These are phyloP conservation scores for Onychomys torridus DNA, from an alignment of 2,797 vertebrate genomes.

Conservation along the genomic window DNA sequence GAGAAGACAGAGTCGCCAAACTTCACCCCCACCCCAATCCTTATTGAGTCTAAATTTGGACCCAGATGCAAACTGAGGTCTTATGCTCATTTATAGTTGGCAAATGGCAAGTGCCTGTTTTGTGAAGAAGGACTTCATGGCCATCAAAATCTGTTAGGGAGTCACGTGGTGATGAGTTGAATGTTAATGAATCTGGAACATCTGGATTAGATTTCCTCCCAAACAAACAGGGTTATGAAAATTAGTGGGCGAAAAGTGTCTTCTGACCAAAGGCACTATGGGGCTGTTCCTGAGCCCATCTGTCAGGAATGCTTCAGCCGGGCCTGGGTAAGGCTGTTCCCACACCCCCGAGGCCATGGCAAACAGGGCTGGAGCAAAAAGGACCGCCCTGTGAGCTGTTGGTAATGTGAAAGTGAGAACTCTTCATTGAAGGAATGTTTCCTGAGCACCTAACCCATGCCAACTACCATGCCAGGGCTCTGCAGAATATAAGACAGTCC, in stretches of 20 bases:
- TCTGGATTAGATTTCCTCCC: conserved; percentile 78
- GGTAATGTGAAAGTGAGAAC: background rate
- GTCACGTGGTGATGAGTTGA: conserved; percentile 71
- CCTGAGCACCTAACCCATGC: background rate
- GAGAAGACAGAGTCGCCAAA: conserved; percentile 24
- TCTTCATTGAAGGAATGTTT: background rate
- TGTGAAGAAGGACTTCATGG: conserved; percentile 68
- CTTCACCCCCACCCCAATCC: conserved; percentile 35
- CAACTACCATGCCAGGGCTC: background rate
- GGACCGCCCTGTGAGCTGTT: background rate
- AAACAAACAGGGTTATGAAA: conserved; percentile 67
- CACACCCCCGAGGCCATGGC: background rate
- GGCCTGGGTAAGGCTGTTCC: background rate
- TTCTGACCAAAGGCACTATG: conserved; percentile 46
- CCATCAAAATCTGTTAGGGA: conserved; percentile 65
- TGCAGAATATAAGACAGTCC: background rate
- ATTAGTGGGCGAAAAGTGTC: conserved; percentile 59
- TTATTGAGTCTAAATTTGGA: conserved; percentile 67
- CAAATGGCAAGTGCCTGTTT: conserved; percentile 49
- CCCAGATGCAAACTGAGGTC: conserved; percentile 29
- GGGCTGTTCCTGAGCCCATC: conserved; percentile 25
- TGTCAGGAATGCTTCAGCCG: background rate
- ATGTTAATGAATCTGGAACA: conserved; percentile 76
- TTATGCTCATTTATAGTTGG: conserved; percentile 57
- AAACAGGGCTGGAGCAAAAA: background rate